These are phyloP conservation scores for Crotalus tigris DNA, from an alignment of 2,113 vertebrate species.

Conservation along the genomic window DNA sequence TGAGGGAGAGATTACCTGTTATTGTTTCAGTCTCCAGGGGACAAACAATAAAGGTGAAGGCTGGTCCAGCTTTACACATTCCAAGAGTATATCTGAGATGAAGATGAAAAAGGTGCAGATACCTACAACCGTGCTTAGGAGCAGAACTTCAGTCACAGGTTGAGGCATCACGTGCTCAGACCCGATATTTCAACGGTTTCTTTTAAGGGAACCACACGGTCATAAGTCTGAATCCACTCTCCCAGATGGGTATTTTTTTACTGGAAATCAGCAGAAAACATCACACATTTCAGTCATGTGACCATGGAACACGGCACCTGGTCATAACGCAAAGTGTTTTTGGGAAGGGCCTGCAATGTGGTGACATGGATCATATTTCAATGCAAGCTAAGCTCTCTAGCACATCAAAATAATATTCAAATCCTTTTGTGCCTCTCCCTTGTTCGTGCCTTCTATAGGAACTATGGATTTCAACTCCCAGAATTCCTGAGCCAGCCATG, in stretches of 20 bases:
- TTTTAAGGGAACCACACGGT: not conserved
- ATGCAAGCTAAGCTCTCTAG: not conserved
- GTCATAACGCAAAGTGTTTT: not conserved
- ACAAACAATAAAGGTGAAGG: constrained; percentile 2
- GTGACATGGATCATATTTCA: not conserved
- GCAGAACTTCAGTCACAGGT: not conserved
- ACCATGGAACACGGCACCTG: not conserved
- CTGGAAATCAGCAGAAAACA: not conserved
- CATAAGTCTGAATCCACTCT: not conserved
- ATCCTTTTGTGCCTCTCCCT: not conserved
- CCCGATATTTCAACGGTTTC: not conserved
- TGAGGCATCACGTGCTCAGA: not conserved
- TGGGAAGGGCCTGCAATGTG: not conserved
- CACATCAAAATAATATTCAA: not conserved
- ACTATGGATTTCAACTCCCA: not conserved
- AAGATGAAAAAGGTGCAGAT: constrained; percentile 4
- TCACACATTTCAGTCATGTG: not conserved
- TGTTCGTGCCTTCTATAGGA: not conserved
- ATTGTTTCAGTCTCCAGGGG: not conserved
- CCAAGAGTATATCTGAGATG: constrained; percentile 37
- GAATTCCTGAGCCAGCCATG: too few relatives aligned
- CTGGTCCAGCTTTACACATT: constrained; percentile 28
- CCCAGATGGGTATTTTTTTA: not conserved
- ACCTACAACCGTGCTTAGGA: not conserved
- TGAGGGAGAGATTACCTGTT: not conserved